Base-by-base conservation (phyloP, 2,888 invertebrate genomes). In the Rhingia rostrata region DNA sequence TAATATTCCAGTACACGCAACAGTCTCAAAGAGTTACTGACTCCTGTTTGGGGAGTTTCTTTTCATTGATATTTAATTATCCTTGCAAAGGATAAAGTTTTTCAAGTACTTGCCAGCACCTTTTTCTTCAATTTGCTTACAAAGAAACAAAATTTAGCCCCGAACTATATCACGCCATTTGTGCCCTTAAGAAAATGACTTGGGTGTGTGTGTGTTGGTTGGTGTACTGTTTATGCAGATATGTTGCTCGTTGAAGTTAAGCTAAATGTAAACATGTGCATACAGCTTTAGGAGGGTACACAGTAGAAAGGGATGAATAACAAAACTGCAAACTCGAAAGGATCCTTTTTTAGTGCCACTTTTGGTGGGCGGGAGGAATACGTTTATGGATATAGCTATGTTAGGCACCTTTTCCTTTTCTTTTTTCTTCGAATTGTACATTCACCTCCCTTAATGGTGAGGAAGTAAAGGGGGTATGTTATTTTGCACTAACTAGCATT, bases 401-500 rank as follows among this genome's bases (percentile, higher is more conserved):
- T 12, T 37, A 37, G 37, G 45, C 64, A 70, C 60, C 64, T 82
- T 60, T 60, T 58, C 58, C 72, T 41, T 14, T 58, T 58, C 72
- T 41, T 14, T 47, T 7, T 41, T 63, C 53, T 53, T 70, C 58
- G 63, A 63, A 81, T 70, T 64, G 56, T 56, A n/a, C 58, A 49
- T 61, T 51, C 22, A 22, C 35, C 35, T 33, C 12, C 7, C 14
- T 47, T 43, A 22, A 12, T 35, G 37, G 12, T 64, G 14, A 41
- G 45, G 41, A 41, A 1, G 4, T 4, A 45, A 4, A 10, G 22
- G 7, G n/a, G 47, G 30, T 54, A 63, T 70, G 56, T 67, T 58
- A n/a, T 64, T 67, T 60, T 69, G 72, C 78, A 73, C 82, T 83
- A 78, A 83, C 78, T 78, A 58, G 58, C 56, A 78, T 69, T 73